Conservation (phyloP, 1,140 invertebrate genomes). For the Gonioctena quinquepunctata region DNA sequence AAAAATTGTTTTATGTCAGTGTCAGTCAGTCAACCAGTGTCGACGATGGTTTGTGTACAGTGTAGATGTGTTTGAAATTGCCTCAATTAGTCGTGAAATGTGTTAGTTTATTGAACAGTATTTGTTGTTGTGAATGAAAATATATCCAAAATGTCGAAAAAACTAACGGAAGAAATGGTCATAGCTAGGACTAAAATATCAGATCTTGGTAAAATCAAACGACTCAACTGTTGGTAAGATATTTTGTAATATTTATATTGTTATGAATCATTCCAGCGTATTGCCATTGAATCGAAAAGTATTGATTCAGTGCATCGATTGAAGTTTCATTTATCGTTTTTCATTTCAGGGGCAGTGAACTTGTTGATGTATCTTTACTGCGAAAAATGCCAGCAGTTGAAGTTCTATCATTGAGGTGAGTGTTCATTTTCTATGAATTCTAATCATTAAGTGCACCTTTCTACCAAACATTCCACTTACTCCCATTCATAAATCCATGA, state of each 20-base stretch:
- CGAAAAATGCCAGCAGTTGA: constrained; percentile 78
- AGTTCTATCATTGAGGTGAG: constrained; percentile 78
- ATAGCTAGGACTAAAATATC: constrained; percentile 85
- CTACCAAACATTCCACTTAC: too few relatives aligned
- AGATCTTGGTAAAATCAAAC: constrained; percentile 79
- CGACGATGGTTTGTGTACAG: not conserved
- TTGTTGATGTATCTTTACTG: constrained; percentile 76
- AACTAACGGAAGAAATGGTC: constrained; percentile 89
- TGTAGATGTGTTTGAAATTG: not conserved
- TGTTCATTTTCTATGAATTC: too few relatives aligned
- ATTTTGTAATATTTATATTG: not conserved
- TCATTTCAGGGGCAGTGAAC: constrained; percentile 76
- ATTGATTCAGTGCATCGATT: not conserved
- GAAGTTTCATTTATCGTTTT: constrained; percentile 3
- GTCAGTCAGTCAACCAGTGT: not conserved
- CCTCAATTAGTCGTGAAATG: not conserved
- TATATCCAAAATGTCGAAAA: constrained; percentile 60
- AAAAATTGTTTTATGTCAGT: not conserved
- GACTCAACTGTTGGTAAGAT: constrained; percentile 88
- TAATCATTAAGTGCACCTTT: too few relatives aligned
- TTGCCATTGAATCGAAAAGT: not conserved
- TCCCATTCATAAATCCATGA: too few relatives aligned
- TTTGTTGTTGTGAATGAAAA: not conserved
- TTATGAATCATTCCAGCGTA: too few relatives aligned
- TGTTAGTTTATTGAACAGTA: not conserved